Percentiles rank a stretch among this genome's conserved stretches.
These are phyloP conservation scores for Polyploca ridens DNA, from an alignment of 2,888 invertebrate species.

Conservation along the genomic window DNA sequence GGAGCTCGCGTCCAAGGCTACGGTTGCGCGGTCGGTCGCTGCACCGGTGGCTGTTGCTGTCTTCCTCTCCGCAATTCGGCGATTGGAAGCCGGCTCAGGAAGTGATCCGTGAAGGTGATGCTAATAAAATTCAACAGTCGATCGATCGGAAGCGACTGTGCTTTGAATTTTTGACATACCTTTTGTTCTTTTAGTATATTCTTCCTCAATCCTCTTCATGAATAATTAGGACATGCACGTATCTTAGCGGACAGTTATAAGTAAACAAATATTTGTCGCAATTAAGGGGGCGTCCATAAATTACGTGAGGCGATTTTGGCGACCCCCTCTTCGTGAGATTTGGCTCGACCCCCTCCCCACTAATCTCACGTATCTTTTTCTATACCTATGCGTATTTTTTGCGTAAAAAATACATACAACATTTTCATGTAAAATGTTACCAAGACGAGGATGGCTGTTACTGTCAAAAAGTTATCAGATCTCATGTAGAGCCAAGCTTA, in stretches of 20 bases:
- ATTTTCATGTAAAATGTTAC: too few relatives aligned
- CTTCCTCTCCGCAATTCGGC: conserved; percentile 73
- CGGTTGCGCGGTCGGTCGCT: conserved; percentile 75
- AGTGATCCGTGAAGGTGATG: conserved; percentile 75
- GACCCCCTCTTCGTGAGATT: too few relatives aligned
- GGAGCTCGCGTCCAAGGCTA: conserved; percentile 82
- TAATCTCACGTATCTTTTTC: too few relatives aligned
- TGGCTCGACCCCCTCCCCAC: too few relatives aligned
- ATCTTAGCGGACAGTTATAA: neutral
- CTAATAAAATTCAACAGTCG: conserved; percentile 61
- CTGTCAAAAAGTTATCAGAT: too few relatives aligned
- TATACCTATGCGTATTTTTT: too few relatives aligned
- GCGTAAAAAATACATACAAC: too few relatives aligned
- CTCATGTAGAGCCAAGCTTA: too few relatives aligned
- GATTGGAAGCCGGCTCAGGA: conserved; percentile 72
- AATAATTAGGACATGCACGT: conserved; percentile 45
- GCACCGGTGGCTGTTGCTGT: conserved; percentile 65
- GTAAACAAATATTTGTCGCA: neutral
- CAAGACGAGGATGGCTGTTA: too few relatives aligned
- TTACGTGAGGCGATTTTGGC: neutral
- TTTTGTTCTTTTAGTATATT: conserved; percentile 57
- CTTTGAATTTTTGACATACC: conserved; percentile 73
- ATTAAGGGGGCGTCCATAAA: neutral
- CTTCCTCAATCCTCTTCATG: conserved; percentile 63
- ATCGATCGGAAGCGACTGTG: conserved; percentile 77